phyloP scores from a whole-genome alignment of 2,888 invertebrate genomes.

The Drosophila kambysellisi region DNA sequence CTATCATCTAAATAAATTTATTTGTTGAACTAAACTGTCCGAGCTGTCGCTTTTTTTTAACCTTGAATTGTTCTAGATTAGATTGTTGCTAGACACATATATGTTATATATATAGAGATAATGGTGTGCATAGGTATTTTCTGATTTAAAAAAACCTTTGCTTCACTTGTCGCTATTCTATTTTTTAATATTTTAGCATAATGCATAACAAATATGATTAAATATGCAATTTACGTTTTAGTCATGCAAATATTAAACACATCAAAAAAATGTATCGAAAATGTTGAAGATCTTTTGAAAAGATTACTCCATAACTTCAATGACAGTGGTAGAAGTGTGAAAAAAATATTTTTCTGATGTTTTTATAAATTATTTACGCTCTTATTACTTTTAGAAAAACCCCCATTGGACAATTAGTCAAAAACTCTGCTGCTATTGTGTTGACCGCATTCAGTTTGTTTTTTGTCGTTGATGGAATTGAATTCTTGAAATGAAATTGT shows the following conservation, averaged over 20 bases:
- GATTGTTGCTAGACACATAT: neutral
- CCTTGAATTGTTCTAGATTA: neutral
- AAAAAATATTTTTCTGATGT: neutral
- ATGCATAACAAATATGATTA: neutral
- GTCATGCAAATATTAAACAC: too few relatives aligned
- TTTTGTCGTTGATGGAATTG: neutral
- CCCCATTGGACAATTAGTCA: neutral
- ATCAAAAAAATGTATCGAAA: neutral
- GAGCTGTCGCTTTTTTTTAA: neutral
- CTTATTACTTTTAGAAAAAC: neutral
- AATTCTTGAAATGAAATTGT: neutral
- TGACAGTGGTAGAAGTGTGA: neutral
- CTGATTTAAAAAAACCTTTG: neutral
- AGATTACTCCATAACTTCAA: neutral
- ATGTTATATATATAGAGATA: neutral
- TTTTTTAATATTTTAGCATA: neutral
- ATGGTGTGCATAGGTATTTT: neutral
- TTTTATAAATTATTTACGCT: neutral
- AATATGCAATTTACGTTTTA: neutral
- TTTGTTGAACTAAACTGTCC: neutral
- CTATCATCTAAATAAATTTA: conserved; percentile 10
- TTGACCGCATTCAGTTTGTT: neutral
- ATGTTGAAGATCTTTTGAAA: neutral
- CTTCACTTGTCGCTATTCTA: neutral
- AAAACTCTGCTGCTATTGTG: neutral